Base-by-base conservation (phyloP, 2,113 vertebrate genomes). In the Syrrhaptes paradoxus region DNA sequence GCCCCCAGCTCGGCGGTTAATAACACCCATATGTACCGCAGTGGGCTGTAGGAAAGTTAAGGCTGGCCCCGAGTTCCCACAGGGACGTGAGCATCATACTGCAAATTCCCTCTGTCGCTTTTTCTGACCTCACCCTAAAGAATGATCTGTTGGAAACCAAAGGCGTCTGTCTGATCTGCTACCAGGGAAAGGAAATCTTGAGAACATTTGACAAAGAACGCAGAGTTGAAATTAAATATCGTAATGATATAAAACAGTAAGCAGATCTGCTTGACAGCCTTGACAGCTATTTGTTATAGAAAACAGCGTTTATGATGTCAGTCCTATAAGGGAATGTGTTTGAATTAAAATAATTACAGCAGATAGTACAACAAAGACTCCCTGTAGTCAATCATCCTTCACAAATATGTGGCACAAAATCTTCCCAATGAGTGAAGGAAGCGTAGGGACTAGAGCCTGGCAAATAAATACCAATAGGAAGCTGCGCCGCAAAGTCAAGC, bases 321-420 rank as follows among this genome's bases (percentile, higher is more conserved):
- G 97, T 70, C 96, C 97, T 97, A 95, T 93, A 95, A 93, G 95
- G 96, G 96, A 97, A 97, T 95, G 62, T 93, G 97, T 97, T 95
- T 94, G 96, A 97, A 98, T 98, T 98, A 97, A 97, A 98, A 97
- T 97, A 96, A 98, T 98, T 96, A 97, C 81, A 97, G 97, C 96
- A 80, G 95, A 97, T 97, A 97, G 96, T 97, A 97, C 97, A 96
- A 97, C 98, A 97, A 95, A 97, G 97, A 95, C 89, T 96, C 96
- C 94, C 87, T 68, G 74, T 89, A 96, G 79, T 97, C 98, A 97
- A 94, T 97, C 97, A 98, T 89, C 78, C 86, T 95, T 96, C 96
- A 91, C 95, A 93, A 96, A 96, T 85, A 87, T 87, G 4, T 28
- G 3, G 73, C 59, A 21, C 85, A 90, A 96, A 88, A 94, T 63